These are phyloP conservation scores for Xanthorhoe spadicearia DNA, from an alignment of 2,888 invertebrate genomes.

Conservation along the genomic window DNA sequence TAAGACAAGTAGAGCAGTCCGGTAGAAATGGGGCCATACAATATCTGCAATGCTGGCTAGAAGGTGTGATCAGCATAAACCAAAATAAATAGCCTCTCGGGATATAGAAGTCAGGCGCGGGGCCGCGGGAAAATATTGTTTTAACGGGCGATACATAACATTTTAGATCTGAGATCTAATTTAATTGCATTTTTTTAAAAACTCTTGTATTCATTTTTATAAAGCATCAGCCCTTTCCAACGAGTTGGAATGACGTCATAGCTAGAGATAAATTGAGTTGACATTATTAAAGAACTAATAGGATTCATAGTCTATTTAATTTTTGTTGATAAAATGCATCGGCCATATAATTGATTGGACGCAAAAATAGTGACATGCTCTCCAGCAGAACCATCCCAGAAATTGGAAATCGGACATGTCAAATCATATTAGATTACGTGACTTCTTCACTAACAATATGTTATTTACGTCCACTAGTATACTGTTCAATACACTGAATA, in stretches of 20 bases:
- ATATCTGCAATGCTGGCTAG: conserved; percentile 19
- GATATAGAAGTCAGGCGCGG: conserved; percentile 35
- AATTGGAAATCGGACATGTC: too few species aligned
- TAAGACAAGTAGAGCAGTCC: too few species aligned
- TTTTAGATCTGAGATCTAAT: conserved; percentile 7
- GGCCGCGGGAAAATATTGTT: conserved; percentile 47
- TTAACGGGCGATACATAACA: conserved; percentile 10
- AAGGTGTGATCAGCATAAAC: conserved; percentile 37
- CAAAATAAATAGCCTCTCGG: conserved; percentile 35
- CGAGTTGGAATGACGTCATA: background rate
- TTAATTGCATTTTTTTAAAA: conserved; percentile 3
- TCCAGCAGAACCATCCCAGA: too few species aligned
- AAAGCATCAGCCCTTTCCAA: background rate
- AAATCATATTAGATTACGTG: background rate
- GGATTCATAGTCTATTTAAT: too few species aligned
- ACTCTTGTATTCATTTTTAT: conserved; percentile 1
- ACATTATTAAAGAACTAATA: too few species aligned
- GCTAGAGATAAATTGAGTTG: background rate
- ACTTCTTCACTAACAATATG: background rate
- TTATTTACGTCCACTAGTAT: background rate
- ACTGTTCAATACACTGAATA: background rate
- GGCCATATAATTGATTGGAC: too few species aligned
- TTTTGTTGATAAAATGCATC: too few species aligned
- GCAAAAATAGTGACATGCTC: too few species aligned
- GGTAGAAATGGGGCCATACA: background rate